Percentiles rank a stretch among this genome's conserved stretches.
Evolutionary conservation across 1,140 invertebrate species (phyloP).

Genomic region (Capitella teleta): DNA sequence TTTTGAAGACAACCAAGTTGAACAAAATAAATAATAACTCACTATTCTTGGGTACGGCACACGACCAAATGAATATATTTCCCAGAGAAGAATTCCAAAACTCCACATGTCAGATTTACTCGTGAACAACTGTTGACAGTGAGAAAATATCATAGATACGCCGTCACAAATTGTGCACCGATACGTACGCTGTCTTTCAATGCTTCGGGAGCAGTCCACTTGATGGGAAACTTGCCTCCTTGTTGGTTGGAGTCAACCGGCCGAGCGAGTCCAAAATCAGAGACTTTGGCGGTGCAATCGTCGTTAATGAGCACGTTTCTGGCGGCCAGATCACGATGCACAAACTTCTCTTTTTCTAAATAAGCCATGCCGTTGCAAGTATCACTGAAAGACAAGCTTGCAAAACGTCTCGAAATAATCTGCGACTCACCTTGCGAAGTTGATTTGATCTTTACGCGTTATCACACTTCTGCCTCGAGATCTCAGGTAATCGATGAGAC

Average conservation of each 20-base stretch:
- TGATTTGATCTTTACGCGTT: slow-evolving; percentile 91
- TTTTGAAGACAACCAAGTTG: too few relatives aligned
- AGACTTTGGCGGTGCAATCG: slow-evolving; percentile 85
- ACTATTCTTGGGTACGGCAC: too few relatives aligned
- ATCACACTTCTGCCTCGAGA: slow-evolving; percentile 90
- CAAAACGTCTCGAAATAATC: neutral
- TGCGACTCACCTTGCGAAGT: slow-evolving; percentile 63
- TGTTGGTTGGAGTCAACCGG: slow-evolving; percentile 49
- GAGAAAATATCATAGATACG: too few relatives aligned
- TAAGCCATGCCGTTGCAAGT: slow-evolving; percentile 98
- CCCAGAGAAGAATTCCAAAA: too few relatives aligned
- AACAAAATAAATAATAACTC: too few relatives aligned
- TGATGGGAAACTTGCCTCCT: slow-evolving; percentile 65
- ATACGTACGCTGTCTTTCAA: slow-evolving; percentile 84
- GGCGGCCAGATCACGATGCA: slow-evolving; percentile 96
- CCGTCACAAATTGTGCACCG: too few relatives aligned
- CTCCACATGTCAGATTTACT: too few relatives aligned
- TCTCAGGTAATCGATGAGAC: slow-evolving; percentile 89
- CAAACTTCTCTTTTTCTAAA: slow-evolving; percentile 86
- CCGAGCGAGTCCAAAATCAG: slow-evolving; percentile 94
- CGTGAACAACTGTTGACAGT: too few relatives aligned
- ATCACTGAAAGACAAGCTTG: slow-evolving; percentile 55
- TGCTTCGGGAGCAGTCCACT: slow-evolving; percentile 99
- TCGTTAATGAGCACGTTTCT: slow-evolving; percentile 94
- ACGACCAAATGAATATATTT: too few relatives aligned